Percentiles rank a stretch among this genome's conserved stretches.
These are phyloP conservation scores for Mesaphorura yosii DNA, from an alignment of 1,140 invertebrate species.

Conservation along the genomic window DNA sequence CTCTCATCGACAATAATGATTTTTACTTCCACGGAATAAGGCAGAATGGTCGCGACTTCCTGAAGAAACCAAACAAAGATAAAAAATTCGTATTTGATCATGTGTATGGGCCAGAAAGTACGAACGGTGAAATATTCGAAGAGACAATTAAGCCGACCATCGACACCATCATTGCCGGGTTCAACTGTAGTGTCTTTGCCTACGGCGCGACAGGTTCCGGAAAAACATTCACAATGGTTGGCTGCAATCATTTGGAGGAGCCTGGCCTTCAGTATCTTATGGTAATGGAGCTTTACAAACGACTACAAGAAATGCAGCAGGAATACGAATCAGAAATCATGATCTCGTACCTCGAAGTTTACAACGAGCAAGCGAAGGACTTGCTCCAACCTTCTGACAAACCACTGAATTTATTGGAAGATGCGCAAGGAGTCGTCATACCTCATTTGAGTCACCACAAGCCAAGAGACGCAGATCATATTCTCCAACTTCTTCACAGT, in stretches of 20 bases:
- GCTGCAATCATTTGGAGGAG: slow-evolving; percentile 52
- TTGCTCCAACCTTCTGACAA: slow-evolving; percentile 61
- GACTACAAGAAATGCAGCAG: slow-evolving; percentile 57
- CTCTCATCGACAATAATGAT: slow-evolving; percentile 63
- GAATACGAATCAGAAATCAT: slow-evolving; percentile 56
- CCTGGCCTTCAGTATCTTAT: slow-evolving; percentile 91
- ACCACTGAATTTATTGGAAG: slow-evolving; percentile 73
- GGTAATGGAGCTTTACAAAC: slow-evolving; percentile 73
- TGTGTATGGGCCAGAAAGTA: slow-evolving; percentile 55
- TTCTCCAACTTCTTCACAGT: slow-evolving; percentile 67
- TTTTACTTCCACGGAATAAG: slow-evolving; percentile 63
- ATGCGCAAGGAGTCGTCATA: slow-evolving; percentile 63
- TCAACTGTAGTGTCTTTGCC: slow-evolving; percentile 76
- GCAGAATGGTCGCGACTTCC: slow-evolving; percentile 53
- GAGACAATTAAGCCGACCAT: slow-evolving; percentile 63
- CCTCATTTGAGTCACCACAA: slow-evolving; percentile 67
- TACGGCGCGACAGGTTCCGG: slow-evolving; percentile 90
- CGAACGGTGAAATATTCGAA: slow-evolving; percentile 66
- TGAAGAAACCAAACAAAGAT: slow-evolving; percentile 69
- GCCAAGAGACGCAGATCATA: slow-evolving; percentile 64
- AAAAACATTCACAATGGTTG: slow-evolving; percentile 97
- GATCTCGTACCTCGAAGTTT: slow-evolving; percentile 51
- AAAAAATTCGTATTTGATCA: slow-evolving; percentile 75
- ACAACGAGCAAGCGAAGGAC: slow-evolving; percentile 92
- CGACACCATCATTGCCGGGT: slow-evolving; percentile 62